Evolutionary conservation across 1,140 invertebrate genomes (phyloP), one percentile per base, ranked within the genome.

Genomic region (Megalonaias nervosa): DNA sequence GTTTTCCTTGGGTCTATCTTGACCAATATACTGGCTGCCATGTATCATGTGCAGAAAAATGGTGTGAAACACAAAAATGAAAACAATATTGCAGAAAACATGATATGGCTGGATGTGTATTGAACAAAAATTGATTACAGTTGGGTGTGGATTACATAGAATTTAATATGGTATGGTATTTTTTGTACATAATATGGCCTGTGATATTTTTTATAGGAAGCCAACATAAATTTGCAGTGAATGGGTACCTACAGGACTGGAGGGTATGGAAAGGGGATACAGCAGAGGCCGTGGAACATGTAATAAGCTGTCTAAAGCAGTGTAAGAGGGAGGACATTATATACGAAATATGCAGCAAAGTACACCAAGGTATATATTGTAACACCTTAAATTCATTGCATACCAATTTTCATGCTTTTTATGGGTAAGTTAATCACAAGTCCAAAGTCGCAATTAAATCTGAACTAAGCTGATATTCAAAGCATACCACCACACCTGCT

Each of bases 221-320:
- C 23, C 81, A 84, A 64, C 81, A 80, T 58, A 84, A 85, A 64
- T 80, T 79, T 55, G 82, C 85, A 16, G 77, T 86, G 15, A 85
- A 83, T 66, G 83, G 85, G 38, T 86, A 86, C 75, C 71, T 86
- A 61, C 74, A 78, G 38, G 85, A 86, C 38, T 86, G 83, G 85
- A 77, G 79, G 38, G 48, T n/a, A 1, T 86, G 85, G 85, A 71
- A 67, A 71, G 83, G 82, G 14, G 81, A 84, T 16, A 79, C 60
- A 23, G 71, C 80, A 11, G 80, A 84, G 19, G 68, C 84, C 6
- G 76, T 85, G 3, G 68, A 74, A 14, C 82, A 86, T 57, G 76
- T 86, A 3, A 82, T 86, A 55, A 62, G 62, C 2, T 85, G 85
- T 74, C 81, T 86, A 0, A 57, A 74, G 21, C 74, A 83, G 67